These are phyloP conservation scores for Artibeus lituratus DNA, from an alignment of 2,797 vertebrate genomes.

Conservation along the genomic window DNA sequence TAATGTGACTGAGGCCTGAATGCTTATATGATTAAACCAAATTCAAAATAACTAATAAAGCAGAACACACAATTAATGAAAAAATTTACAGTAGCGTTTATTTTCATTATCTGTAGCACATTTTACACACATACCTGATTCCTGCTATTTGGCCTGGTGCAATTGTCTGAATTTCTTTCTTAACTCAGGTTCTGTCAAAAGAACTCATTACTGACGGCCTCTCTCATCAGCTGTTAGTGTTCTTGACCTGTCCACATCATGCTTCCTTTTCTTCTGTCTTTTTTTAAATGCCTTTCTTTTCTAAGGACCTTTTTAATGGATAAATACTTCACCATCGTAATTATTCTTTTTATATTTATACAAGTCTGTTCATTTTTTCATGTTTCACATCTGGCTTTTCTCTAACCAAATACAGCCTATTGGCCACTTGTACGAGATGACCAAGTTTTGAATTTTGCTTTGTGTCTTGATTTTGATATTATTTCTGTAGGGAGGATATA, in stretches of 20 bases:
- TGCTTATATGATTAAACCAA: background rate
- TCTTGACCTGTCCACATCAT: background rate
- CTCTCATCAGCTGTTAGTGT: rapidly evolving
- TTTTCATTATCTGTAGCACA: background rate
- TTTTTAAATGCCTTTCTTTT: background rate
- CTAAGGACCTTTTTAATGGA: background rate
- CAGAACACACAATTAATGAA: background rate
- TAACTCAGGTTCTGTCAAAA: background rate
- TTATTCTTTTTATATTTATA: background rate
- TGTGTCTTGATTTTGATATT: conserved; percentile 17
- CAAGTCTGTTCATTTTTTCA: background rate
- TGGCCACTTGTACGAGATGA: background rate
- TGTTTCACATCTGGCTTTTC: background rate
- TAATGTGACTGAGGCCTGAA: background rate
- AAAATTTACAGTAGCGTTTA: background rate
- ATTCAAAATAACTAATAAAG: background rate
- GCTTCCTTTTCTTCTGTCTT: background rate
- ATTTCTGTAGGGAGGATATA: background rate
- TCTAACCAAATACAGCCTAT: background rate
- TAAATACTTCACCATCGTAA: background rate
- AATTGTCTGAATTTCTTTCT: background rate
- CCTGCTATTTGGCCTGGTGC: rapidly evolving
- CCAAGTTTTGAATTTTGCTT: background rate
- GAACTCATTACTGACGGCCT: rapidly evolving
- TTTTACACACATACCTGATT: background rate